Percentiles rank a stretch among this genome's conserved stretches.
phyloP scores from a whole-genome alignment of 2,797 vertebrate genomes.

The Tenualosa ilisha region DNA sequence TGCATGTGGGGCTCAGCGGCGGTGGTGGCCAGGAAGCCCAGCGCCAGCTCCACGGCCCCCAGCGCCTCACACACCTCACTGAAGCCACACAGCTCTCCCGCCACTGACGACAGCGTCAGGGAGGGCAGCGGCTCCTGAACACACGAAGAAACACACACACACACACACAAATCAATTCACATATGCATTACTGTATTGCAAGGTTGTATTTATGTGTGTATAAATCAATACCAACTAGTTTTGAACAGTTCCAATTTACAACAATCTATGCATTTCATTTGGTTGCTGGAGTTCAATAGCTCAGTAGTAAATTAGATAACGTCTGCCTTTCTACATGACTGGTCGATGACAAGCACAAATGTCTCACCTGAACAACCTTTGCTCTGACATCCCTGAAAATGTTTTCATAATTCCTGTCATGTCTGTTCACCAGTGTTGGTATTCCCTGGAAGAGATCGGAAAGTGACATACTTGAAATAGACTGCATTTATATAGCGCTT shows the following conservation, averaged over 20 bases:
- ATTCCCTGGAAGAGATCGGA: constrained; percentile 77
- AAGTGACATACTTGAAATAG: background rate
- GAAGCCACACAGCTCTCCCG: constrained; percentile 85
- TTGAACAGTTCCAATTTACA: background rate
- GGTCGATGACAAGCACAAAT: background rate
- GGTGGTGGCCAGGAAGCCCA: constrained; percentile 90
- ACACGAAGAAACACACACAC: background rate
- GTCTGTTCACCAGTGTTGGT: constrained; percentile 86
- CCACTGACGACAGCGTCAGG: constrained; percentile 70
- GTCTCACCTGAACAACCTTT: constrained; percentile 83
- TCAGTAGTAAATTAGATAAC: background rate
- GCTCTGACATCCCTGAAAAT: constrained; percentile 81
- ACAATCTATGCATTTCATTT: background rate
- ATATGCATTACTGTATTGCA: background rate
- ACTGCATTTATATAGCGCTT: too few relatives aligned
- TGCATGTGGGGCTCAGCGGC: constrained; percentile 78
- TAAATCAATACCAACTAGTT: background rate
- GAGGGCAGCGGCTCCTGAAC: constrained; percentile 78
- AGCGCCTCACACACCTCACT: constrained; percentile 91
- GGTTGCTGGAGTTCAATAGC: background rate
- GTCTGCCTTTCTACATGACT: background rate
- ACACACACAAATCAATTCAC: background rate
- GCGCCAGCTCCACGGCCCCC: constrained; percentile 79
- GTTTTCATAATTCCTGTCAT: constrained; percentile 87
- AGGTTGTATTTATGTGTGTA: too few relatives aligned